These are phyloP conservation scores for Oscheius sp. DNA, from an alignment of 2,888 invertebrate species.

Conservation along the genomic window DNA sequence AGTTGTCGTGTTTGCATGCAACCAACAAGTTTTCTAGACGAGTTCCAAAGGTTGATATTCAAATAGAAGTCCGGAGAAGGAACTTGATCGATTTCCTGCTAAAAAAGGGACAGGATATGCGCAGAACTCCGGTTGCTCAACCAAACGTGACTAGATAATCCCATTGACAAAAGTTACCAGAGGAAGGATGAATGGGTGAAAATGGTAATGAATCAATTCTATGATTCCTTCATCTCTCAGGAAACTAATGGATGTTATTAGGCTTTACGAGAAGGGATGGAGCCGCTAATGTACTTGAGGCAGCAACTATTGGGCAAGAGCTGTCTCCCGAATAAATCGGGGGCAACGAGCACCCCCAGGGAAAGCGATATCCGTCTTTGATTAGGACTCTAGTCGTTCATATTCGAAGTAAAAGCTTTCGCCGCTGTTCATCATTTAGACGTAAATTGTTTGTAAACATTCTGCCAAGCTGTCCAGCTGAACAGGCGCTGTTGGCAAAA, in stretches of 20 bases:
- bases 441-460: too few species aligned
- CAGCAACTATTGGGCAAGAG: neutral
- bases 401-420: conserved; percentile 7
- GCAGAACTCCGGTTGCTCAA: conserved; percentile 19
- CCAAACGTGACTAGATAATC: conserved; percentile 22
- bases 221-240: too few species aligned
- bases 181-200: neutral
- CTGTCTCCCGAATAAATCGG: neutral
- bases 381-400: conserved; percentile 13
- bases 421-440: too few species aligned
- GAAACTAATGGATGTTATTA: too few species aligned
- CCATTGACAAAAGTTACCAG: conserved; percentile 13
- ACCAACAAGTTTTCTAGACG: conserved; percentile 3
- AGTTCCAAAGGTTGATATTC: neutral
- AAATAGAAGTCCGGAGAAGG: neutral
- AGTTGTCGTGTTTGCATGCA: neutral
- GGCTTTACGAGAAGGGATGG: neutral
- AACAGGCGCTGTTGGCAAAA: neutral
- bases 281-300: conserved; percentile 2
- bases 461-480: too few species aligned
- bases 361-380: conserved; percentile 17
- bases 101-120: too few species aligned
- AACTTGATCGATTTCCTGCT: too few species aligned
- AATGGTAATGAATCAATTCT: neutral
- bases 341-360: conserved; percentile 15